These are phyloP conservation scores for Cichlasoma orientale DNA, from an alignment of 2,797 vertebrate species.

Conservation along the genomic window DNA sequence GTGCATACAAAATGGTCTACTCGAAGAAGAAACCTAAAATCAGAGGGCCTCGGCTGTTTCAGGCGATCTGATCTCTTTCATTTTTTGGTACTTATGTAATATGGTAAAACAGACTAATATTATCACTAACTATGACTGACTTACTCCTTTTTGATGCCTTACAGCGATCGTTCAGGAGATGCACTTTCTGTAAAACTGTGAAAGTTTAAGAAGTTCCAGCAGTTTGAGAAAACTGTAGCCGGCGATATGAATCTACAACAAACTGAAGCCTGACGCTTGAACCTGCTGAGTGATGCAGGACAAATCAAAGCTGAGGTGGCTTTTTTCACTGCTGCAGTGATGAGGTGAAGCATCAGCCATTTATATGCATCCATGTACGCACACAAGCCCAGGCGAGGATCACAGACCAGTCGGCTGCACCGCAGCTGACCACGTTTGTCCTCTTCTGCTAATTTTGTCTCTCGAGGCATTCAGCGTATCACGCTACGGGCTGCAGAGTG, in stretches of 20 bases:
- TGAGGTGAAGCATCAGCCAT: too few relatives aligned
- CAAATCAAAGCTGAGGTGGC: neutral
- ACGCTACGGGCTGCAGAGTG: neutral
- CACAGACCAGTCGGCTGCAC: too few relatives aligned
- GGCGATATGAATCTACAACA: too few relatives aligned
- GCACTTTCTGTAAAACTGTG: neutral
- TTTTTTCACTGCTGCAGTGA: neutral
- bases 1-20: neutral
- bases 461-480: neutral
- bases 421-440: too few relatives aligned
- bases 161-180: neutral
- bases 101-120: too few relatives aligned
- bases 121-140: too few relatives aligned
- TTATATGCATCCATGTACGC: too few relatives aligned
- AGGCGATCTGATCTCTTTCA: too few relatives aligned
- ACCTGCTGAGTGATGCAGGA: neutral
- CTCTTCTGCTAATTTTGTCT: neutral
- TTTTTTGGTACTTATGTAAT: too few relatives aligned
- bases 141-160: neutral
- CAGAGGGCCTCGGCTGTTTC: too few relatives aligned
- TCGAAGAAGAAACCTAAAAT: neutral
- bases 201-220: neutral
- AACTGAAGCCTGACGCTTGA: neutral
- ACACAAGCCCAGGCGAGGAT: too few relatives aligned
- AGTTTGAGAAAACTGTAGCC: too few relatives aligned